A percentile compares a stretch with the other conserved stretches of the same genome.
Conservation (phyloP, 2,113 vertebrate genomes). For the Orthochromis indermauri region DNA sequence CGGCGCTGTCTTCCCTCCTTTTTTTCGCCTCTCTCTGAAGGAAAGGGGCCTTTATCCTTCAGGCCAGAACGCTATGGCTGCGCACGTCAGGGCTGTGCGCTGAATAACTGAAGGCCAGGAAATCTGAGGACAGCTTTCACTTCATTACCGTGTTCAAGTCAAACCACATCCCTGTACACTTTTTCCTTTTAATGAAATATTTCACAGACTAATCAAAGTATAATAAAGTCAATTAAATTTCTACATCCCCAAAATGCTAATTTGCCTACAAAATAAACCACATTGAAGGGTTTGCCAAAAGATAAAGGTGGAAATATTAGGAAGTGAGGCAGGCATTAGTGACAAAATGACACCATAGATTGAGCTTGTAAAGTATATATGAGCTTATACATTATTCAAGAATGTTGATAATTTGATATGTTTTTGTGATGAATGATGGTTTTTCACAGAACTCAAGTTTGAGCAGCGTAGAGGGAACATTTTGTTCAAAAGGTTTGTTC, state of each 20-base stretch:
- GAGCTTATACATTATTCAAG: not conserved
- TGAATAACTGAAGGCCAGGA: conserved; percentile 9
- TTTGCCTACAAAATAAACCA: not conserved
- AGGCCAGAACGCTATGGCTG: conserved; percentile 23
- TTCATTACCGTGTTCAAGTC: not conserved
- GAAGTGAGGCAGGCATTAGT: not conserved
- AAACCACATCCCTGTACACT: not conserved
- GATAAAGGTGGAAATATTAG: not conserved
- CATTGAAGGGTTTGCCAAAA: not conserved
- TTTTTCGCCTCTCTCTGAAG: not conserved
- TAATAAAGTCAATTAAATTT: not conserved
- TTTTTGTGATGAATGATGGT: not conserved
- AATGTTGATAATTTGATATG: not conserved
- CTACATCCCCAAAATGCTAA: not conserved
- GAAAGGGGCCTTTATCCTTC: conserved; percentile 22
- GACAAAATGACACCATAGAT: not conserved
- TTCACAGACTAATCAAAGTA: not conserved
- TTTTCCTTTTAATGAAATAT: not conserved
- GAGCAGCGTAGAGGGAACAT: not conserved
- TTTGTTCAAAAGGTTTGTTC: not conserved
- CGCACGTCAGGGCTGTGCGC: not conserved
- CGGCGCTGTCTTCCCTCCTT: not conserved
- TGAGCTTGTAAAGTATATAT: not conserved
- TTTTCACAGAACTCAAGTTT: not conserved
- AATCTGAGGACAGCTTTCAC: not conserved